These are phyloP conservation scores for Xiphydria camelus DNA, from an alignment of 2,888 invertebrate species.

Conservation along the genomic window DNA sequence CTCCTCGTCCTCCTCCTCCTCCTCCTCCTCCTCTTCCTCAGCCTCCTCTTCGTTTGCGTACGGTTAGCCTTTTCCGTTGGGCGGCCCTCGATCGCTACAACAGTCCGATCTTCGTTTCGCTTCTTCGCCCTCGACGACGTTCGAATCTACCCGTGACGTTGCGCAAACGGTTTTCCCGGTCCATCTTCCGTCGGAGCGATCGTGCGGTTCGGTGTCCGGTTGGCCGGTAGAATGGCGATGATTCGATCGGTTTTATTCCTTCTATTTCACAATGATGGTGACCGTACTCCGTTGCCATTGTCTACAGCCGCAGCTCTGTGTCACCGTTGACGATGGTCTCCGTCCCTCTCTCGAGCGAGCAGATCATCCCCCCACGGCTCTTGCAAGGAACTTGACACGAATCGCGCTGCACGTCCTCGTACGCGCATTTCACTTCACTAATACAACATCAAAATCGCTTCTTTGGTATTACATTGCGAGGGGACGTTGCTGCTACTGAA, in stretches of 20 bases:
- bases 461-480: slow-evolving; percentile 54
- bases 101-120: slow-evolving; percentile 21
- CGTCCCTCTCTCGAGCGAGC: background rate
- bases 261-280: too few species aligned
- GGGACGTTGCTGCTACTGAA: slow-evolving; percentile 31
- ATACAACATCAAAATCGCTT: slow-evolving; percentile 49
- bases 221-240: too few species aligned
- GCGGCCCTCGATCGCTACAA: too few species aligned
- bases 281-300: too few species aligned
- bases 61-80: too few species aligned
- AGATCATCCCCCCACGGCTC: slow-evolving; percentile 20
- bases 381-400: slow-evolving; percentile 37
- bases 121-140: slow-evolving; percentile 13
- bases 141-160: slow-evolving; percentile 21
- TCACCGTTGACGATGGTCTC: background rate
- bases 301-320: background rate
- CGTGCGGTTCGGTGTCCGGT: too few species aligned
- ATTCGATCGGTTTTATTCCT: too few species aligned
- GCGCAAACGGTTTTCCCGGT: slow-evolving; percentile 18
- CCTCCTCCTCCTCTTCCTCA: slow-evolving; percentile 3
- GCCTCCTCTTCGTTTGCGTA: background rate
- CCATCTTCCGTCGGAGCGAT: background rate
- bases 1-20: background rate
- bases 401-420: slow-evolving; percentile 6
- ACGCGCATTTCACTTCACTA: slow-evolving; percentile 45